Conservation (phyloP, 2,797 vertebrate species). For the Oreochromis grahami region DNA sequence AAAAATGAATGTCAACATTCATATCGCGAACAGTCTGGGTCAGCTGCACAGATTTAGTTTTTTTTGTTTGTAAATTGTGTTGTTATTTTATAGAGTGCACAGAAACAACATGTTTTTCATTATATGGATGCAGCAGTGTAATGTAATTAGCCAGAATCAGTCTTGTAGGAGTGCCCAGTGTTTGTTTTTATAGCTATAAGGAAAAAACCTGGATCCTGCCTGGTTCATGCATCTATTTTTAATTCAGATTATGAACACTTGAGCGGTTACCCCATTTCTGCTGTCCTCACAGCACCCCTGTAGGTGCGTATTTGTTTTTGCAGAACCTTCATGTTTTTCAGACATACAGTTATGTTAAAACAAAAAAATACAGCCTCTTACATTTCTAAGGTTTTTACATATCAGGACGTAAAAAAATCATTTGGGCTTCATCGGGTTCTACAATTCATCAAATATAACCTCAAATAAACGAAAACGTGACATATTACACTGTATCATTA, state of each 20-base stretch:
- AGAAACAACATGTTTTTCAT: background rate
- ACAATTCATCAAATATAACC: background rate
- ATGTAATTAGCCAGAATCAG: background rate
- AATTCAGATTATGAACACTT: constrained; percentile 18
- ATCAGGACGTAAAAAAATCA: background rate
- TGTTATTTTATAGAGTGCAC: background rate
- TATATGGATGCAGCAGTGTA: background rate
- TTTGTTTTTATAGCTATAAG: background rate
- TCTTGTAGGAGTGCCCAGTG: background rate
- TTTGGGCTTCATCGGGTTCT: background rate
- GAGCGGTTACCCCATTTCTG: background rate
- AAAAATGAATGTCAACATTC: background rate
- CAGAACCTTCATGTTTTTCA: background rate
- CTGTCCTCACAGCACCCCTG: background rate
- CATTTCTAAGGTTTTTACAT: background rate
- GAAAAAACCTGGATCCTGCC: background rate
- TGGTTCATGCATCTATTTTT: constrained; percentile 17
- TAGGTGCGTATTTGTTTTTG: background rate
- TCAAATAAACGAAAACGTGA: background rate
- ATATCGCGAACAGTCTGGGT: background rate
- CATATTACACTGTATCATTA: background rate
- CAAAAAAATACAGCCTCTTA: background rate
- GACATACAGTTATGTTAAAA: background rate
- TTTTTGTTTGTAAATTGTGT: background rate
- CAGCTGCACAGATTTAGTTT: background rate